Evolutionary conservation across 2,113 vertebrate genomes (phyloP).

Genomic region (Grantiella picta): DNA sequence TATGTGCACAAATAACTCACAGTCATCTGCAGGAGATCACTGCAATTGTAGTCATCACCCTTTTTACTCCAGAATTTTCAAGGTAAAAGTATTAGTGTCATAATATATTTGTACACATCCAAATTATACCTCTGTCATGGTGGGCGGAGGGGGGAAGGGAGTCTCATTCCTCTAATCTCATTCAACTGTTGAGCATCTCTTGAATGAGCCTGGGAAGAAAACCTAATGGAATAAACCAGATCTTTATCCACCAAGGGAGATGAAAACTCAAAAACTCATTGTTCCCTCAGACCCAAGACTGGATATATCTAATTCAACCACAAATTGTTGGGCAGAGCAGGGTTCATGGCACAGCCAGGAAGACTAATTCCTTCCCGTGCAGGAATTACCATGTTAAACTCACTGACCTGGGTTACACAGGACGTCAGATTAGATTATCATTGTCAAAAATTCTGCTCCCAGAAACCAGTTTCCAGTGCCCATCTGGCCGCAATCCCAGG

Average conservation of each 20-base stretch:
- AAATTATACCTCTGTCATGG: neutral
- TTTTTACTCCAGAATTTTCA: neutral
- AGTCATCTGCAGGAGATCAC: neutral
- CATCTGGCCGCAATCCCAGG: constrained; percentile 27
- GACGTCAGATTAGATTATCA: constrained; percentile 29
- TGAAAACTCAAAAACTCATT: neutral
- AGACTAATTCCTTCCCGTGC: neutral
- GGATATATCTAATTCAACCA: constrained; percentile 8
- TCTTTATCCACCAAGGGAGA: neutral
- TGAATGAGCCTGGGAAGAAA: neutral
- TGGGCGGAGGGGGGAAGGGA: too few species aligned
- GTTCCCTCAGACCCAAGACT: neutral
- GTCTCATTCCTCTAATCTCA: neutral
- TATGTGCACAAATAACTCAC: neutral
- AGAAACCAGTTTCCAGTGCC: neutral
- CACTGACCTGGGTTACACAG: constrained; percentile 8
- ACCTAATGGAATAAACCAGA: neutral
- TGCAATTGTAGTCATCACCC: neutral
- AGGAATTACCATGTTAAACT: constrained; percentile 33
- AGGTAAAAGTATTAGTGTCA: neutral
- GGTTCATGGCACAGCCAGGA: neutral
- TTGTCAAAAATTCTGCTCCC: neutral
- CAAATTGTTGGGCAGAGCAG: constrained; percentile 24
- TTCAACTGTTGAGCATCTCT: neutral
- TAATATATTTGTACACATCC: neutral